Conservation (phyloP, 35 echinoderm and acorn worm genomes). For the Apostichopus californicus region DNA sequence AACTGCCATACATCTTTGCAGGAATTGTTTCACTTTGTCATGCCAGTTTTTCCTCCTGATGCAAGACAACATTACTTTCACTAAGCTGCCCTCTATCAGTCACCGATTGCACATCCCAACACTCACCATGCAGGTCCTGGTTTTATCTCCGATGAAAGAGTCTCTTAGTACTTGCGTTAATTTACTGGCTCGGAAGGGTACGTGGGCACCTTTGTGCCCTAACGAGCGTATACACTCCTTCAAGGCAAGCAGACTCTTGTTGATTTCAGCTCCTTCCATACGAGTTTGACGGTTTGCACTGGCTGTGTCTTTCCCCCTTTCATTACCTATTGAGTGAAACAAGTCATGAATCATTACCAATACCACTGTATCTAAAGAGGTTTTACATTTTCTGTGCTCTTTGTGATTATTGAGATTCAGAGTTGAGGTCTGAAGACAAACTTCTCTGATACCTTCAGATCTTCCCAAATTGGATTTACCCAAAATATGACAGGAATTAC, state of each 20-base stretch:
- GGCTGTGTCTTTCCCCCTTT: conserved; percentile 94
- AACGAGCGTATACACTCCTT: conserved; percentile 99
- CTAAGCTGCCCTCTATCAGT: no score
- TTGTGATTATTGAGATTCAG: no score
- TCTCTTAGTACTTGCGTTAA: conserved; percentile 97
- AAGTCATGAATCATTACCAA: neutral
- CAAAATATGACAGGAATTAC: no score
- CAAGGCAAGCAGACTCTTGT: conserved; percentile 91
- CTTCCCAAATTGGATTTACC: neutral
- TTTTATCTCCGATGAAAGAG: conserved; percentile 94
- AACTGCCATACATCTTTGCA: no score
- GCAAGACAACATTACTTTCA: no score
- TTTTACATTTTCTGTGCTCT: no score
- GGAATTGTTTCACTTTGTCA: no score
- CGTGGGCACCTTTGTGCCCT: conserved; percentile 80
- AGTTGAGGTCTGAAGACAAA: neutral
- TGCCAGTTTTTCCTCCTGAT: no score
- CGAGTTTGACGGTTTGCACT: conserved; percentile 94
- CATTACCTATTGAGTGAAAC: conserved; percentile 74
- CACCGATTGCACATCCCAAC: neutral
- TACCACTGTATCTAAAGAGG: no score
- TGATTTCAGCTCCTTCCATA: conserved; percentile 99
- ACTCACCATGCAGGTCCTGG: conserved; percentile 98
- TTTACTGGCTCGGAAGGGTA: conserved; percentile 97
- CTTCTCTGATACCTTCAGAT: neutral